Conservation (phyloP, 2,113 vertebrate genomes). For the Crotalus viridis region DNA sequence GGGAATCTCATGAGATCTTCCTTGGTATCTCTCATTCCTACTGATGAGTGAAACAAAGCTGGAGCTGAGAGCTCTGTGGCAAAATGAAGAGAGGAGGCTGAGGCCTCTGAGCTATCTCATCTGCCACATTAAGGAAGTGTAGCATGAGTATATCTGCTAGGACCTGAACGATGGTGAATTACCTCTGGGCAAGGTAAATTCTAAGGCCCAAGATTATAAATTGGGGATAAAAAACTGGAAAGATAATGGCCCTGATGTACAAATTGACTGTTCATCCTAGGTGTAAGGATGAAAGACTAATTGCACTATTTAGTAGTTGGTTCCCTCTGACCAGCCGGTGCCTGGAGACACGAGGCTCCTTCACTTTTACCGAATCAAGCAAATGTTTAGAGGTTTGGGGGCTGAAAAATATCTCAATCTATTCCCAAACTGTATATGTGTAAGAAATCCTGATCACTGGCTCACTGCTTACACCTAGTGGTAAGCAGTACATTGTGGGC, state of each 20-base stretch:
- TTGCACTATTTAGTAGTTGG: neutral
- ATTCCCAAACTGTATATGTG: neutral
- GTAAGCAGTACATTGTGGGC: neutral
- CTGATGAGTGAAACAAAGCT: neutral
- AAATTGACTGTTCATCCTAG: neutral
- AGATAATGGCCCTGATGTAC: neutral
- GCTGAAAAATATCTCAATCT: neutral
- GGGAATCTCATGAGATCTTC: neutral
- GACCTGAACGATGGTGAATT: neutral
- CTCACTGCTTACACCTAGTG: neutral
- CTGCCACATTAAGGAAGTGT: neutral
- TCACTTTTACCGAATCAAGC: neutral
- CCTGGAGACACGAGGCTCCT: neutral
- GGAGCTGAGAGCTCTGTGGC: neutral
- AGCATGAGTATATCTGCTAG: neutral
- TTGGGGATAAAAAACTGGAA: neutral
- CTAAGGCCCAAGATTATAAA: neutral
- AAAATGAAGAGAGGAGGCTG: neutral
- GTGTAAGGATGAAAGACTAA: neutral
- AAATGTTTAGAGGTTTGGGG: neutral
- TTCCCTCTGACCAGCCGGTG: neutral
- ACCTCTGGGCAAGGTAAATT: neutral
- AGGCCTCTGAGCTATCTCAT: neutral
- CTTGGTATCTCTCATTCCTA: neutral
- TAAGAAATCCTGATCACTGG: neutral